phyloP scores from a whole-genome alignment of 2,888 invertebrate genomes.

The Drosophila hawaiiensis region DNA sequence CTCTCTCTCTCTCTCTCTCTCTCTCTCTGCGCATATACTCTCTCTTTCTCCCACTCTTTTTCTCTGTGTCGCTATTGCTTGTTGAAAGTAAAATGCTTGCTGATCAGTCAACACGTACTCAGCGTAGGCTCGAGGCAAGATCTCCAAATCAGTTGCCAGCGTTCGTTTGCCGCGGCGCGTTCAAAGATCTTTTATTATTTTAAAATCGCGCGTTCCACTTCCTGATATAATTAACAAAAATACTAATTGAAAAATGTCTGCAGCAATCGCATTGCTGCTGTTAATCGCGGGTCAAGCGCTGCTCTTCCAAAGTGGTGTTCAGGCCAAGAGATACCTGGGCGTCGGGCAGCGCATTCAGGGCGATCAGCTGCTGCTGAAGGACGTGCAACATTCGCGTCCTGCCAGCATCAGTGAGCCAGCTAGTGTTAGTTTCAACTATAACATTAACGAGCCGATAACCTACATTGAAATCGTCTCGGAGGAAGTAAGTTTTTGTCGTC shows the following conservation, averaged over 20 bases:
- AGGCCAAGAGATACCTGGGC: constrained; percentile 45
- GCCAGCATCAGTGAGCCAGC: constrained; percentile 59
- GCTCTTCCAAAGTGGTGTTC: constrained; percentile 19
- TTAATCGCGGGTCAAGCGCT: constrained; percentile 41
- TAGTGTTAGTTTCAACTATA: constrained; percentile 77
- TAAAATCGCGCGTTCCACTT: neutral
- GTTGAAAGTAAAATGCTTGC: constrained; percentile 44
- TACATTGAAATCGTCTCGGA: constrained; percentile 80
- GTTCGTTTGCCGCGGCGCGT: constrained; percentile 64
- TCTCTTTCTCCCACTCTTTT: constrained; percentile 7
- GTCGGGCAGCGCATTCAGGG: constrained; percentile 57
- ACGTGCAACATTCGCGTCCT: constrained; percentile 74
- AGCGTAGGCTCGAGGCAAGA: constrained; percentile 2
- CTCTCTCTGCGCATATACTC: constrained; percentile 13
- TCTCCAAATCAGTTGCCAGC: constrained; percentile 60
- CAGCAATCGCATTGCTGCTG: constrained; percentile 23
- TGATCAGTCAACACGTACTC: constrained; percentile 62
- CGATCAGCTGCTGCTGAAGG: constrained; percentile 82
- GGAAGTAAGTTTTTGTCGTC: constrained; percentile 72
- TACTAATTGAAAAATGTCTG: constrained; percentile 45
- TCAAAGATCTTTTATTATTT: constrained; percentile 19
- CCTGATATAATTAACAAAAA: constrained; percentile 2
- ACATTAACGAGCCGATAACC: constrained; percentile 77
- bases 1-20: constrained; percentile 9
- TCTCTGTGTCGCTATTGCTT: constrained; percentile 5